A percentile compares a stretch with the other conserved stretches of the same genome.
Evolutionary conservation across 2,888 invertebrate species (phyloP).

Genomic region (Cremastinae sp.): DNA sequence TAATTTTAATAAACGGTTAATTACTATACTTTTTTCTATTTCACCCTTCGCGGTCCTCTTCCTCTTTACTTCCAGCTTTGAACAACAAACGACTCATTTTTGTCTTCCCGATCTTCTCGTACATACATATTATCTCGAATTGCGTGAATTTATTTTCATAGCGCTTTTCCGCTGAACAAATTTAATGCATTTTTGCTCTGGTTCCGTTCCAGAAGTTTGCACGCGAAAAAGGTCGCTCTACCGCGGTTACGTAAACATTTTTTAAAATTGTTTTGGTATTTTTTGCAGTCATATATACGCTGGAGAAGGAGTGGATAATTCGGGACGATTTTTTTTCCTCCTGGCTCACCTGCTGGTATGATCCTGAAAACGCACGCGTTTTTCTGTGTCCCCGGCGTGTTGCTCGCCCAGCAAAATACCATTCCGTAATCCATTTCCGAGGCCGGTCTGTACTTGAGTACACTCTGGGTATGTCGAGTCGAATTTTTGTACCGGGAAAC

Average conservation of each 20-base stretch:
- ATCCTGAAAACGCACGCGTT: slow-evolving; percentile 89
- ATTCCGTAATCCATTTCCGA: slow-evolving; percentile 89
- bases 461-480: slow-evolving; percentile 82
- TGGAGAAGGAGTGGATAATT: neutral
- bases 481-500: slow-evolving; percentile 85
- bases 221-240: too few species aligned
- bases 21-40: neutral
- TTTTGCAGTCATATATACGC: neutral
- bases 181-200: too few species aligned
- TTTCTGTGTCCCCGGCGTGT: slow-evolving; percentile 86
- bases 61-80: too few species aligned
- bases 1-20: neutral
- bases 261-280: neutral
- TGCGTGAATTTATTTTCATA: slow-evolving; percentile 3
- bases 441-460: slow-evolving; percentile 88
- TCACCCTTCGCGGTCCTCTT: too few species aligned
- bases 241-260: too few species aligned
- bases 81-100: too few species aligned
- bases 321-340: neutral
- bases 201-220: too few species aligned
- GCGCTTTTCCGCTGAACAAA: neutral
- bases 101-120: too few species aligned
- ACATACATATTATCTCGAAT: slow-evolving; percentile 22
- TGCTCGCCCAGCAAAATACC: slow-evolving; percentile 88
- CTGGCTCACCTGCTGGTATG: slow-evolving; percentile 83